Evolutionary conservation across 2,888 invertebrate species (phyloP), one percentile per base, ranked within the genome.

Genomic region (Tachina lurida): DNA sequence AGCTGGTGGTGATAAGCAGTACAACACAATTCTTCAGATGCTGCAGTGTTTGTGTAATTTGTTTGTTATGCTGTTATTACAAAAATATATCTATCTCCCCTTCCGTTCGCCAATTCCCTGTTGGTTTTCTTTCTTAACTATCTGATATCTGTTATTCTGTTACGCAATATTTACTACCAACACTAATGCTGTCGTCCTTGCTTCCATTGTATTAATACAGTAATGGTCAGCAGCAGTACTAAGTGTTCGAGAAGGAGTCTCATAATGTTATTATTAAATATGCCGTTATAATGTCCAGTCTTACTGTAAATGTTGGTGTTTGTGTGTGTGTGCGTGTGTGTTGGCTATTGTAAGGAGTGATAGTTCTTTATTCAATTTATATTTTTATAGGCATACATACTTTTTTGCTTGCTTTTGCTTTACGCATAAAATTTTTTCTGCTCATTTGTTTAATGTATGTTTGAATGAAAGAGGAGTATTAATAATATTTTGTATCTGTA

Each of bases 31-130:
- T 47, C 56, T 83, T 80, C 75, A 63, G 15, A 58, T 75, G 54
- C 86, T 84, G 80, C 82, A 75, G 71, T 31, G 7, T 31, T 76
- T 87, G 82, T 87, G 68, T 76, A 73, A 78, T 84, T 84, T 87
- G 63, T 84, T 82, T 76, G 49, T 79, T 67, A 63, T 68, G 56
- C 10, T 65, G 52, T 78, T 74, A 52, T 31, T 19, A 63, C 41
- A 71, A 31, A 65, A 47, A 62, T 62, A 47, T 22, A 22, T 8
- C 5, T 22, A 22, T 8, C 5, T 8, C 39, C 39, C 49, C 1
- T 7, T 31, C 22, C 41, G 12, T 56, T 41, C 10, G 39, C 4
- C 4, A 17, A 39, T 13, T 39, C n/a, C 10, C 45, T 52, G 4
- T 54, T 70, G 10, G 9, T 75, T 54, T 62, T 41, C 9, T 49